Evolutionary conservation across 2,113 vertebrate species (phyloP).

Genomic region (Bathybates hornii): DNA sequence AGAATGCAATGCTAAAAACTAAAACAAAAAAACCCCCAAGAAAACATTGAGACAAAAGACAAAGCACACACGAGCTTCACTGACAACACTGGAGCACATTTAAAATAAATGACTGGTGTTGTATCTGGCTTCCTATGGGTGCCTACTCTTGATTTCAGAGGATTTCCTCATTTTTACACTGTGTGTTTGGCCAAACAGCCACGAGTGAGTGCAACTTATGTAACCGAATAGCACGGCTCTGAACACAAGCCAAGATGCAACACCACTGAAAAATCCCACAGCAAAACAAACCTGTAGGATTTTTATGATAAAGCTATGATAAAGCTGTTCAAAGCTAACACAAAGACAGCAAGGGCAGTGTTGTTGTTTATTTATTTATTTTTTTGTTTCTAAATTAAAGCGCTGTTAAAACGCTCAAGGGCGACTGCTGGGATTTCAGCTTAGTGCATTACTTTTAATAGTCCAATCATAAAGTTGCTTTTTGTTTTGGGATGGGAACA

Average conservation of each 20-base stretch:
- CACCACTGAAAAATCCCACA: constrained; percentile 41
- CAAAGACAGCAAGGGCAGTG: constrained; percentile 54
- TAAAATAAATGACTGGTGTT: constrained; percentile 35
- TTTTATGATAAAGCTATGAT: constrained; percentile 19
- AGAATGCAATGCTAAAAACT: background rate
- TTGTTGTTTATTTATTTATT: background rate
- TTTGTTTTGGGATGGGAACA: background rate
- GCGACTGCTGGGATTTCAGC: background rate
- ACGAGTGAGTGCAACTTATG: background rate
- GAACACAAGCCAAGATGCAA: constrained; percentile 44
- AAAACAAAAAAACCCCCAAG: background rate
- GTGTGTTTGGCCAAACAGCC: constrained; percentile 4
- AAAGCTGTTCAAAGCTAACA: constrained; percentile 2
- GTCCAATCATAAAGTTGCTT: constrained; percentile 6
- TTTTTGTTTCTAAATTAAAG: constrained; percentile 3
- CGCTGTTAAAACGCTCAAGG: constrained; percentile 9
- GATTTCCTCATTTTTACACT: constrained; percentile 2
- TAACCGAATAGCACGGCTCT: background rate
- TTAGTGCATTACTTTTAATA: constrained; percentile 11
- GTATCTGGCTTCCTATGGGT: constrained; percentile 42
- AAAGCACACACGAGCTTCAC: constrained; percentile 31
- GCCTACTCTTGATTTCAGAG: background rate
- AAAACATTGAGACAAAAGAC: constrained; percentile 26
- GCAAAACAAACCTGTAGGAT: constrained; percentile 16
- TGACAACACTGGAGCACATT: constrained; percentile 53